Percentiles rank a stretch among this genome's conserved stretches.
Evolutionary conservation across 2,113 vertebrate species (phyloP).

Genomic region (Coptodon rendalli): DNA sequence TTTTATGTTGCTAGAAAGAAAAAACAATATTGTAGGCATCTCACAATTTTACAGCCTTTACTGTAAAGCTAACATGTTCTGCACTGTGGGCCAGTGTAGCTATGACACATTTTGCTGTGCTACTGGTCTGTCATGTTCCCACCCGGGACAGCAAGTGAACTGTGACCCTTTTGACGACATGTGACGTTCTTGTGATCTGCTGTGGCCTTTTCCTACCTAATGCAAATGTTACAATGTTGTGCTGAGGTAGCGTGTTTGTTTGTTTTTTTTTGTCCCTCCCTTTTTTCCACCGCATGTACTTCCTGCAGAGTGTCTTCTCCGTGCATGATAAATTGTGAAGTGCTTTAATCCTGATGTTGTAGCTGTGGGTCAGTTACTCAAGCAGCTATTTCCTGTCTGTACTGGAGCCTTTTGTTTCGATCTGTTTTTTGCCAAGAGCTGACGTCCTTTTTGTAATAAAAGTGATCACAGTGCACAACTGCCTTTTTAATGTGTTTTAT

Average conservation of each 20-base stretch:
- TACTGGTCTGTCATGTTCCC: neutral
- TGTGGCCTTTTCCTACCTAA: conserved; percentile 59
- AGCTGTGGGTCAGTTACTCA: conserved; percentile 50
- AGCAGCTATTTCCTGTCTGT: conserved; percentile 49
- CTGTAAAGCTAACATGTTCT: neutral
- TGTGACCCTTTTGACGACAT: conserved; percentile 16
- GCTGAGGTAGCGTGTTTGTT: conserved; percentile 19
- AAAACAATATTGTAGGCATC: neutral
- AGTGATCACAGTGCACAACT: conserved; percentile 25
- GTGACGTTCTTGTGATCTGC: conserved; percentile 60
- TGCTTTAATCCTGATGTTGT: conserved; percentile 51
- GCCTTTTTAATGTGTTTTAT: conserved; percentile 22
- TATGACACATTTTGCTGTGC: neutral
- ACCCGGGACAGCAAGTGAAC: conserved; percentile 23
- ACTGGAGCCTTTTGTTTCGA: conserved; percentile 29
- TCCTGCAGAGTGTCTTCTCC: conserved; percentile 27
- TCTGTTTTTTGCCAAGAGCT: conserved; percentile 18
- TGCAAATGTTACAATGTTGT: conserved; percentile 53
- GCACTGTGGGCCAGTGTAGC: neutral
- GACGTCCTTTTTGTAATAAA: conserved; percentile 50
- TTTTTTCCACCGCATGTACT: conserved; percentile 28
- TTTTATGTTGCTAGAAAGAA: neutral
- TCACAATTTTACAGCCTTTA: neutral
- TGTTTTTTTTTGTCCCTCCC: neutral
- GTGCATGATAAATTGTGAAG: conserved; percentile 61